These are phyloP conservation scores for Dryomyza anilis DNA, from an alignment of 2,888 invertebrate genomes.

Conservation along the genomic window DNA sequence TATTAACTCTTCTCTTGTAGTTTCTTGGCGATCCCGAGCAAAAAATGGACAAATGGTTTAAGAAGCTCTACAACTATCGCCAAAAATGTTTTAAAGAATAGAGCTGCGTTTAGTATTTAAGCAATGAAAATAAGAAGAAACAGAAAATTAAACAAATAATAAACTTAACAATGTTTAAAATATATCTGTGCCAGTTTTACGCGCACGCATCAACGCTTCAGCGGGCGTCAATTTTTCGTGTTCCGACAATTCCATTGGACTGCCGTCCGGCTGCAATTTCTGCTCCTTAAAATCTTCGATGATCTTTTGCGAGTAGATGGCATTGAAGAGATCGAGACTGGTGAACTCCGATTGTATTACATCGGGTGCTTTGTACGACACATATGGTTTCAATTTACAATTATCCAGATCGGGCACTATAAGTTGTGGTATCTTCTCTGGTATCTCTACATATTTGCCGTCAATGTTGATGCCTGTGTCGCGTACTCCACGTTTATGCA, in stretches of 20 bases:
- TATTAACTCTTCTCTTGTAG: too few species aligned
- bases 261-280: constrained; percentile 73
- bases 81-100: constrained; percentile 62
- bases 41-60: constrained; percentile 77
- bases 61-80: constrained; percentile 69
- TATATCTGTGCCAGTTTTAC: constrained; percentile 82
- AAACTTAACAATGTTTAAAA: constrained; percentile 61
- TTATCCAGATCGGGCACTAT: constrained; percentile 87
- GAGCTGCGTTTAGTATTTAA: too few species aligned
- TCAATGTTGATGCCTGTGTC: constrained; percentile 66
- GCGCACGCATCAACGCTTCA: constrained; percentile 73
- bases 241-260: constrained; percentile 72
- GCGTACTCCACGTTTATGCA: constrained; percentile 75
- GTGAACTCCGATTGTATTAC: constrained; percentile 83
- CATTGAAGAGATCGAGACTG: constrained; percentile 79
- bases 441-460: constrained; percentile 68
- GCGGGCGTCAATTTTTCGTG: constrained; percentile 74
- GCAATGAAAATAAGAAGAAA: too few species aligned
- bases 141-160: constrained; percentile 25
- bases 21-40: constrained; percentile 72
- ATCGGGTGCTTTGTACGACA: constrained; percentile 81
- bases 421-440: constrained; percentile 90
- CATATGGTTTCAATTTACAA: constrained; percentile 90
- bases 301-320: constrained; percentile 80
- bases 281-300: constrained; percentile 73